A percentile compares a stretch with the other conserved stretches of the same genome.
phyloP scores from a whole-genome alignment of 2,113 vertebrate genomes.

The Panurus biarmicus region DNA sequence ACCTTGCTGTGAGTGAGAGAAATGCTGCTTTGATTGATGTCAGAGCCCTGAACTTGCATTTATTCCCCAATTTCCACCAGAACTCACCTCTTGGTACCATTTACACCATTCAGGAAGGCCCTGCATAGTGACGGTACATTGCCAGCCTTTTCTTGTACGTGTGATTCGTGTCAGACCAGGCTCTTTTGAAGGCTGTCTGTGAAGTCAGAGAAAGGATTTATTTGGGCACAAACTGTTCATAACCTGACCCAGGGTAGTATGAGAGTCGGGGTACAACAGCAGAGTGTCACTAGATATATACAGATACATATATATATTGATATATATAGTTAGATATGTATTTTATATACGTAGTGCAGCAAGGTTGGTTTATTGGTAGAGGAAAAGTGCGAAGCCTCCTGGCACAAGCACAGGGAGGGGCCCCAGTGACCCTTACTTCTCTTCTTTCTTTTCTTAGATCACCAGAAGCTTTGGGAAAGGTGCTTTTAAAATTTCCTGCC shows the following conservation, averaged over 20 bases:
- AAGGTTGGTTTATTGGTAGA: neutral
- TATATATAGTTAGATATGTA: neutral
- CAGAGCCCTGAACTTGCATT: neutral
- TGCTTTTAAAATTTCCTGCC: neutral
- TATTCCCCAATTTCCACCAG: neutral
- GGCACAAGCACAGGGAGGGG: neutral
- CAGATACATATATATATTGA: neutral
- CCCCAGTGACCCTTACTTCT: neutral
- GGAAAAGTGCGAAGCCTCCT: neutral
- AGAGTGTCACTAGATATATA: neutral
- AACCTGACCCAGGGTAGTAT: accelerated
- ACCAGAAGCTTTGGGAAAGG: neutral
- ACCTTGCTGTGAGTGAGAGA: neutral
- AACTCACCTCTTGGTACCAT: neutral
- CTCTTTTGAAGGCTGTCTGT: neutral
- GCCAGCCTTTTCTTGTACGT: accelerated
- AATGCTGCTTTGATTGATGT: neutral
- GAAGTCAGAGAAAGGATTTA: neutral
- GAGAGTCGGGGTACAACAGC: neutral
- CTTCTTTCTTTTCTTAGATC: neutral
- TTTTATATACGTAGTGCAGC: neutral
- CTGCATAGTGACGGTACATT: accelerated
- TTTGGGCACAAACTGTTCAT: neutral
- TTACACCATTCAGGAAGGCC: neutral
- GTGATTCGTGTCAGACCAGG: neutral